phyloP scores from a whole-genome alignment of 1,140 invertebrate genomes.

The Carposina sasakii region DNA sequence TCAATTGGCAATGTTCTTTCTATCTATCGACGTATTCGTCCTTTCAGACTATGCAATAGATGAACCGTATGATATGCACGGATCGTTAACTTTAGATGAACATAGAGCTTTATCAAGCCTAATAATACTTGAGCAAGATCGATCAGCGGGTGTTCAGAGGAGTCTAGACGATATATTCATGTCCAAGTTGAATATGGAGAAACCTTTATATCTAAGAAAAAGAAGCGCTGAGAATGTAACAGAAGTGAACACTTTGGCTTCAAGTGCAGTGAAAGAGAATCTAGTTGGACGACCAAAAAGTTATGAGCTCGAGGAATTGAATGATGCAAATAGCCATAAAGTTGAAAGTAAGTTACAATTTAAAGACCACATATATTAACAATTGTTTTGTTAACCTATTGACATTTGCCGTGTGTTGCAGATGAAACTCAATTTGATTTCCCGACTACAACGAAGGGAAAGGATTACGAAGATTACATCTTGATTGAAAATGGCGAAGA shows the following conservation, averaged over 20 bases:
- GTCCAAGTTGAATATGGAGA: too few species aligned
- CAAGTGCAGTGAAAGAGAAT: constrained; percentile 27
- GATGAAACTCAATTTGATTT: too few species aligned
- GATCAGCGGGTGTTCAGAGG: constrained; percentile 34
- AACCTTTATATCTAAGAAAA: too few species aligned
- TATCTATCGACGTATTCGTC: too few species aligned
- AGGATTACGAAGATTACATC: too few species aligned
- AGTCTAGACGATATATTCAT: constrained; percentile 52
- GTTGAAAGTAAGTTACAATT: constrained; percentile 37
- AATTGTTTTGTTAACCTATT: too few species aligned
- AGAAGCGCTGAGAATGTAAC: too few species aligned
- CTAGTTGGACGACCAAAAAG: constrained; percentile 45
- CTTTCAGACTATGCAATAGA: constrained; percentile 43
- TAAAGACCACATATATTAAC: too few species aligned
- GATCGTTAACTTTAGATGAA: constrained; percentile 33
- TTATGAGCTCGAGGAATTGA: constrained; percentile 48
- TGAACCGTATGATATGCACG: constrained; percentile 27
- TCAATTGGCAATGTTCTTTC: too few species aligned
- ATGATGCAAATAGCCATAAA: constrained; percentile 16
- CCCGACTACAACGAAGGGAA: too few species aligned
- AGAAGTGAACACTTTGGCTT: too few species aligned
- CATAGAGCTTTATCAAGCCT: constrained; percentile 42
- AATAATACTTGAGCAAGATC: constrained; percentile 47
- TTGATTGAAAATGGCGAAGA: too few species aligned
- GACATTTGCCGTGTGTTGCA: constrained; percentile 47